Base-by-base conservation (phyloP, 2,888 invertebrate species). In the Galerucella calmariensis region DNA sequence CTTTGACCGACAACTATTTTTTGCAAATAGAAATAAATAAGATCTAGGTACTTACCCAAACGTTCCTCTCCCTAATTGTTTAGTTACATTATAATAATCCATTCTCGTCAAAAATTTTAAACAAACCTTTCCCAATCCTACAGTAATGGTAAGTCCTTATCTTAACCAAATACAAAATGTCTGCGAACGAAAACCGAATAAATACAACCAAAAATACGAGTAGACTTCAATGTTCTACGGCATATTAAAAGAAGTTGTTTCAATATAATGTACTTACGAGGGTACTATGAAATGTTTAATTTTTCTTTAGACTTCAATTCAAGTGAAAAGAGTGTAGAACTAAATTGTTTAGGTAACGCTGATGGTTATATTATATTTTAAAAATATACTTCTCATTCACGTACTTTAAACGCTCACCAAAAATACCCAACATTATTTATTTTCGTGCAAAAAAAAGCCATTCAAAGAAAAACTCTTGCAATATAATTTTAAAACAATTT, bases 11-110 rank as follows among this genome's bases (percentile, higher is more conserved):
- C 8, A 41, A 35, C 35, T 8, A 41, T 41, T 41, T 41, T 8
- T 41, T 41, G 8, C 9, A 41, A 41, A 41, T 41, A 41, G 20
- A 41, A 41, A 41, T 27, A 0, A 53, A 69, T 24, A 14, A 11
- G 62, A 35, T 16, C 56, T 6, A n/a, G 10, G 16, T 62, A 81
- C 80, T 74, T 87, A 91, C 91, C 91, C 91, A 78, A 90, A 91
- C 5, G 90, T 90, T 8, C 91, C 91, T 85, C 89, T 89, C 61
- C 90, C 91, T 61, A 91, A 87, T 62, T 88, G 88, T 83, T 89
- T 88, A 46, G 90, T 78, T 53, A 81, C 79, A 70, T 84, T 83
- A 74, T 81, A 85, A 27, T 83, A 81, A 73, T 84, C 83, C 82
- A 84, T 85, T 63, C 27, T 56, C 10, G 10, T 20, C 56, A 2